Evolutionary conservation across 2,888 invertebrate genomes (phyloP), one percentile per base, ranked within the genome.

Genomic region (Andrena bucephala): DNA sequence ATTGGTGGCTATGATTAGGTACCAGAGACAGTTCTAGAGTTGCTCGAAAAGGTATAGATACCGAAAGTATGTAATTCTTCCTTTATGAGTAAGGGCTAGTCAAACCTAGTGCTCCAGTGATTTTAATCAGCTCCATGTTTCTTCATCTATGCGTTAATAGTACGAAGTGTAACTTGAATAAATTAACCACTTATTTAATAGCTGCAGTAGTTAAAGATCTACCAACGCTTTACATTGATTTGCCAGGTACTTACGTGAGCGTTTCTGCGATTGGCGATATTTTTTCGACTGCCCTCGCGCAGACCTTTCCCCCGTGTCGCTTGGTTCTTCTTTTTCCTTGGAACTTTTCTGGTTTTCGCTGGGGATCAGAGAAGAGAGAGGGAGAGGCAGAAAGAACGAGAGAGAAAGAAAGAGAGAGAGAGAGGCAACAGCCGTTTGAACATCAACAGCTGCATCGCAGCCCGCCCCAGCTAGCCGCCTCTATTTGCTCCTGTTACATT

Each of bases 401-500:
- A 48, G 59, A 52, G n/a, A 48, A 10, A 60, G 16, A 29, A 52
- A 57, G 62, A 42, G 74, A 71, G n/a, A 24, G 42, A 70, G 71
- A 75, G 75, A 81, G 79, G 80, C 71, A 79, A 81, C 78, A 85
- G 82, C 85, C 89, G 89, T 89, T 86, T 81, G 84, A 85, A 83
- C 87, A 86, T 88, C 90, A 90, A 92, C 93, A 94, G 93, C 93
- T 93, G 94, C 90, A 81, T 77, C 78, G 86, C 92, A 93, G 91
- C 88, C 91, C 85, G 86, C 78, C 86, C 84, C 83, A 79, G 78
- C 86, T 85, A 82, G 87, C 70, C 87, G 78, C 62, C 88, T 92
- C 89, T 87, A 91, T 92, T 93, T 92, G 91, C 91, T 93, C 91
- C 81, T 91, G 87, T 92, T 88, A 90, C 92, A 94, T 93, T 93